phyloP scores from a whole-genome alignment of 1,140 invertebrate species.

The Megalonaias nervosa region DNA sequence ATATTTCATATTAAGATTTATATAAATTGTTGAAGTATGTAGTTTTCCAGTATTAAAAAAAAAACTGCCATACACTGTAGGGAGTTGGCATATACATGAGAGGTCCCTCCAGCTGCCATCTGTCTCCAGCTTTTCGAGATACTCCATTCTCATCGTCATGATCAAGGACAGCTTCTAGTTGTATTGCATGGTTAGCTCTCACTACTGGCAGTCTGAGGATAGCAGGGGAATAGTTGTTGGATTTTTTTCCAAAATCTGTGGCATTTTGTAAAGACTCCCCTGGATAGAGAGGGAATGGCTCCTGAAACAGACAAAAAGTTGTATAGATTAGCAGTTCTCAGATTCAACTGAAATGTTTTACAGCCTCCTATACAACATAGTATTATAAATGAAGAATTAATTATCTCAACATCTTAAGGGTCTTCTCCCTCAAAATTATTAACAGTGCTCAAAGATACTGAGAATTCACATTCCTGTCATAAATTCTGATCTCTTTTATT shows the following conservation, averaged over 20 bases:
- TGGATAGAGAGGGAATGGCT: constrained; percentile 74
- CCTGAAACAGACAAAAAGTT: constrained; percentile 53
- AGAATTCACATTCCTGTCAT: no score
- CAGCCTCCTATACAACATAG: no score
- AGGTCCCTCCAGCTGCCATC: constrained; percentile 68
- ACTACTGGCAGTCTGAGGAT: constrained; percentile 67
- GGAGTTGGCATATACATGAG: constrained; percentile 56
- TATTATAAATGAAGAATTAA: no score
- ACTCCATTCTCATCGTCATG: constrained; percentile 58
- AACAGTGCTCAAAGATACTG: no score
- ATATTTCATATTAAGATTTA: constrained; percentile 62
- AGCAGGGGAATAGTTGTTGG: constrained; percentile 41
- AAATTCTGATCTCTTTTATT: no score
- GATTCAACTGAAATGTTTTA: no score
- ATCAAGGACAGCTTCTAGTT: constrained; percentile 65
- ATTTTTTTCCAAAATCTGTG: constrained; percentile 27
- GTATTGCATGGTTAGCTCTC: constrained; percentile 65
- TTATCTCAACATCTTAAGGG: no score
- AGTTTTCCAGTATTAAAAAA: background rate
- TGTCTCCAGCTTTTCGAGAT: constrained; percentile 67
- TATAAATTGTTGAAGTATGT: background rate
- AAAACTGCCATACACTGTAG: constrained; percentile 49
- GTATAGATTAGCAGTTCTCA: background rate
- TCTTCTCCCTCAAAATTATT: no score
- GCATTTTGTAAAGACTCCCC: constrained; percentile 68